phyloP scores from a whole-genome alignment of 2,113 vertebrate species.

The Origma solitaria region DNA sequence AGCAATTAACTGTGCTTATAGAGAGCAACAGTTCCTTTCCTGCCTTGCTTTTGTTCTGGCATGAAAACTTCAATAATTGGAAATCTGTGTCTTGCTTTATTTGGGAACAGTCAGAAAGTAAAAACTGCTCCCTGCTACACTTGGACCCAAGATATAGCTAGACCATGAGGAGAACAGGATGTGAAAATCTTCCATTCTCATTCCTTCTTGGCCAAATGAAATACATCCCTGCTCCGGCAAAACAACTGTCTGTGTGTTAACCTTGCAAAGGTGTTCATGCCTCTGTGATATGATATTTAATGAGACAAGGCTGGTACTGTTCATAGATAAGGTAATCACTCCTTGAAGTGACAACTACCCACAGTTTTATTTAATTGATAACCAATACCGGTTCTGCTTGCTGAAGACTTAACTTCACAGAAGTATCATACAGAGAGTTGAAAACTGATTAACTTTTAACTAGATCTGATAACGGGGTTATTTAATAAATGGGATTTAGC shows the following conservation, averaged over 20 bases:
- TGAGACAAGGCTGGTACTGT: background rate
- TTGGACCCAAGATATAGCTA: background rate
- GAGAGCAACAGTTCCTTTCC: background rate
- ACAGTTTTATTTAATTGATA: constrained; percentile 26
- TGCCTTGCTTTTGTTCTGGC: background rate
- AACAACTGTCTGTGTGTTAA: background rate
- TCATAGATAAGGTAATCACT: background rate
- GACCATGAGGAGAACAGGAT: background rate
- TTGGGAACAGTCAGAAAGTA: background rate
- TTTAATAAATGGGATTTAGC: background rate
- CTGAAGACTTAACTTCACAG: background rate
- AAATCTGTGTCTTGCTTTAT: background rate
- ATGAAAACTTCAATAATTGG: background rate
- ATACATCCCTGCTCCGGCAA: background rate
- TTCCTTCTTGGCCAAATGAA: background rate
- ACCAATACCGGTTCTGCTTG: background rate
- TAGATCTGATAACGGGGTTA: constrained; percentile 29
- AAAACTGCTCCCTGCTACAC: accelerated
- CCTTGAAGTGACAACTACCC: background rate
- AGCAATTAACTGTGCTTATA: background rate
- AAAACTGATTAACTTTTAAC: constrained; percentile 44
- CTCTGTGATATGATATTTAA: background rate
- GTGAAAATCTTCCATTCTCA: background rate
- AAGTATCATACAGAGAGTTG: background rate
- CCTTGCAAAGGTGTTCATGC: background rate